Conservation (phyloP, 2,113 vertebrate genomes). For the Helogale parvula region DNA sequence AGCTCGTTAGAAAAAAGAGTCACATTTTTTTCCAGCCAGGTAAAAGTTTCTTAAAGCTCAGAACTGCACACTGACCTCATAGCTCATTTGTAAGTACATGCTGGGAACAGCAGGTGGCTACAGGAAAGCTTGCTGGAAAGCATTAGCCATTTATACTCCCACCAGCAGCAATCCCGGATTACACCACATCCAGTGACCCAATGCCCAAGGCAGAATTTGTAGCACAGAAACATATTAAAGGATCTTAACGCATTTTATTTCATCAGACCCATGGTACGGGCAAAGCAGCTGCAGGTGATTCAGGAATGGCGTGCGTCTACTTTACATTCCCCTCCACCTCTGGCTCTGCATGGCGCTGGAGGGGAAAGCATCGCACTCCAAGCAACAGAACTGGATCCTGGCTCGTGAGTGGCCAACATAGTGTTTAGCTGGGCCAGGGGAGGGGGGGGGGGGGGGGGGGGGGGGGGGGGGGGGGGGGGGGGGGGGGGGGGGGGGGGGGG, state of each 20-base stretch:
- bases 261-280: slow-evolving; percentile 17
- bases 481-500: too few relatives aligned
- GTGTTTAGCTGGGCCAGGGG: too few relatives aligned
- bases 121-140: slow-evolving; percentile 1
- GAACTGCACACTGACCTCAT: neutral
- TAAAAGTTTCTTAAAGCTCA: slow-evolving; percentile 18
- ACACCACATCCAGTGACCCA: slow-evolving; percentile 13
- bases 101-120: neutral
- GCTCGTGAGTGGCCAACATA: neutral
- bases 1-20: neutral
- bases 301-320: neutral
- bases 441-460: too few relatives aligned
- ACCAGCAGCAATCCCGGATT: slow-evolving; percentile 47
- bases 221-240: slow-evolving; percentile 59
- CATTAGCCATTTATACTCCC: slow-evolving; percentile 39
- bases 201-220: slow-evolving; percentile 65
- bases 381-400: neutral
- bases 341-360: neutral
- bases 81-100: slow-evolving; percentile 46
- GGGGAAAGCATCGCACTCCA: neutral
- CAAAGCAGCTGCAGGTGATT: slow-evolving; percentile 46
- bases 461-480: too few relatives aligned
- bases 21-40: neutral
- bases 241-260: slow-evolving; percentile 60
- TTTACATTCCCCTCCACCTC: slow-evolving; percentile 28